Evolutionary conservation across 2,888 invertebrate genomes (phyloP).

Genomic region (Tachina grossa): DNA sequence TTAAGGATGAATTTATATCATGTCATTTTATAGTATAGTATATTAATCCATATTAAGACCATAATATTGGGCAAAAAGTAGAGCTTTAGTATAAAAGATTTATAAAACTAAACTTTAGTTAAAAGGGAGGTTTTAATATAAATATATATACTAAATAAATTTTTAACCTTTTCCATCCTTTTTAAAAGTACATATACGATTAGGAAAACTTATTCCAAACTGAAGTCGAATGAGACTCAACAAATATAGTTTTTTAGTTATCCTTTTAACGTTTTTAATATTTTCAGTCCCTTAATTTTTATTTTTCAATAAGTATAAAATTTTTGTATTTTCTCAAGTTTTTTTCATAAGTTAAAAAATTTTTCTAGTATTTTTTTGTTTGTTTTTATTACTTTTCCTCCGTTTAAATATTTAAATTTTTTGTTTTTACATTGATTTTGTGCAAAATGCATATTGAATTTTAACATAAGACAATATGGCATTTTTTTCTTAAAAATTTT

Average conservation of each 20-base stretch:
- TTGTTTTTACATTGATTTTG: conserved; percentile 51
- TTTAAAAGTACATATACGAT: not conserved
- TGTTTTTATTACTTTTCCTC: not conserved
- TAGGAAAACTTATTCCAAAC: conserved; percentile 2
- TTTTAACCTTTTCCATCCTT: not conserved
- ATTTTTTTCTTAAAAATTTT: conserved; percentile 18
- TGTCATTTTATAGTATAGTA: conserved; percentile 19
- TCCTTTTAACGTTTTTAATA: not conserved
- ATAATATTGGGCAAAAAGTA: conserved; percentile 21
- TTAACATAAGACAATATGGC: conserved; percentile 56
- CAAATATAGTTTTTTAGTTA: not conserved
- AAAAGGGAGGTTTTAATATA: conserved; percentile 1
- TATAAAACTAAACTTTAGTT: conserved; percentile 46
- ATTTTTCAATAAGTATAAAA: conserved; percentile 53
- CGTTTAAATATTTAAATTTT: conserved; percentile 29
- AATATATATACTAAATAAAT: not conserved
- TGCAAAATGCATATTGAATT: conserved; percentile 36
- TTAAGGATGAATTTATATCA: conserved; percentile 40
- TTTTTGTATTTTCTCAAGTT: conserved; percentile 32
- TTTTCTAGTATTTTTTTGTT: conserved; percentile 58
- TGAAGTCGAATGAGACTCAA: conserved; percentile 1
- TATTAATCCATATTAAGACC: not conserved
- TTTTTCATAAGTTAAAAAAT: conserved; percentile 51
- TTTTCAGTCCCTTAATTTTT: conserved; percentile 40
- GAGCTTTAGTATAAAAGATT: conserved; percentile 41